Evolutionary conservation across 1,140 invertebrate species (phyloP), one percentile per base, ranked within the genome.

Genomic region (Drosophila kikkawai): DNA sequence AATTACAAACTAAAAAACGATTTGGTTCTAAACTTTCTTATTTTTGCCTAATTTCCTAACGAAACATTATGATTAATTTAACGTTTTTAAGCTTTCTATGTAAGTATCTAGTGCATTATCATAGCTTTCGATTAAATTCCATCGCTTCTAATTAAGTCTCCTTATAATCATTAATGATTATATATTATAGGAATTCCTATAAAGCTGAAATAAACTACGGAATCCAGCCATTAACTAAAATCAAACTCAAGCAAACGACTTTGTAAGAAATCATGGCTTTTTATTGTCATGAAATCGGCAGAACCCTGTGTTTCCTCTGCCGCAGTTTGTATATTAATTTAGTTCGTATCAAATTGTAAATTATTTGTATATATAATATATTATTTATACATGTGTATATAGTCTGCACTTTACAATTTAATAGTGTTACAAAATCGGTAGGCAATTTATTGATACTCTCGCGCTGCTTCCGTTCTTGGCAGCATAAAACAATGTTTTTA

Each of bases 291-390:
- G 36, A 39, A 56, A 39, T 39, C 36, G 53, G 36, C 53, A 56
- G 53, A 56, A 26, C 4, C 11, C 13, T 7, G 9, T 17, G 29
- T 19, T 29, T 22, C 9, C 8, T 22, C 50, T 63, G 60, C 15
- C 60, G 55, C 47, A 51, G 56, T 77, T 50, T 70, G 37, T 75
- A 55, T 80, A 75, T 74, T 64, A 36, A 47, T 80, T 87, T 88
- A 87, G 88, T 88, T 55, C 50, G 73, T 87, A 88, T 87, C 80
- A 88, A 87, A 88, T 84, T 78, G 77, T 86, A 82, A 79, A 84
- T 75, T 75, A 78, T 77, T 83, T 85, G 84, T 79, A 88, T 86
- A 87, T 70, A 79, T 50, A 74, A 51, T 56, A 63, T 50, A 74
- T 60, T 60, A 63, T 63, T 51, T 63, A 63, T 79, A 50, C 64